Conservation (phyloP, 2,888 invertebrate species). For the Yponomeuta cagnagella region DNA sequence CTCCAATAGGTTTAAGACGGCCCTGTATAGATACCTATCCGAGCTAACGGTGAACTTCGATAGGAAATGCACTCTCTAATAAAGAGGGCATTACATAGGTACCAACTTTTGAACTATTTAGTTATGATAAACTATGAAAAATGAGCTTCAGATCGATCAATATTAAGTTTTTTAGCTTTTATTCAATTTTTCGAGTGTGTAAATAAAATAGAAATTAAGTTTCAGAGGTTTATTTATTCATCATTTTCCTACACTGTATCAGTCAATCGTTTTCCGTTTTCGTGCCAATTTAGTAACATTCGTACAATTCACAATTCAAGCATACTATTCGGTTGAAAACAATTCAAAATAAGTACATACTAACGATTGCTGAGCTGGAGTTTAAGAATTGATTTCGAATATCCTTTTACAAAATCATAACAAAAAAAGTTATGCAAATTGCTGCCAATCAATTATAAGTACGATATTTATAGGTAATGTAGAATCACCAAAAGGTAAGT, state of each 20-base stretch:
- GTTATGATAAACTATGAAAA: no score
- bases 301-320: neutral
- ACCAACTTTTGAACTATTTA: no score
- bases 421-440: neutral
- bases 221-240: conserved; percentile 10
- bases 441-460: neutral
- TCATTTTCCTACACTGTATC: conserved; percentile 12
- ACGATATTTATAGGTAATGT: neutral
- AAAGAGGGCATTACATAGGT: no score
- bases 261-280: conserved; percentile 8
- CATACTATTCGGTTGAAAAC: neutral
- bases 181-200: neutral
- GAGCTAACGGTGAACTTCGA: no score
- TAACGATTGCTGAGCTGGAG: neutral
- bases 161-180: no score
- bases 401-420: neutral
- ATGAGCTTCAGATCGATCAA: no score
- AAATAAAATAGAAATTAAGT: conserved; percentile 4
- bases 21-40: no score
- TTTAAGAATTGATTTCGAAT: neutral
- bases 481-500: neutral
- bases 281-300: neutral
- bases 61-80: no score
- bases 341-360: neutral
- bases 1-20: no score